Base-by-base conservation (phyloP, 2,113 vertebrate genomes). In the Crotalus tigris region DNA sequence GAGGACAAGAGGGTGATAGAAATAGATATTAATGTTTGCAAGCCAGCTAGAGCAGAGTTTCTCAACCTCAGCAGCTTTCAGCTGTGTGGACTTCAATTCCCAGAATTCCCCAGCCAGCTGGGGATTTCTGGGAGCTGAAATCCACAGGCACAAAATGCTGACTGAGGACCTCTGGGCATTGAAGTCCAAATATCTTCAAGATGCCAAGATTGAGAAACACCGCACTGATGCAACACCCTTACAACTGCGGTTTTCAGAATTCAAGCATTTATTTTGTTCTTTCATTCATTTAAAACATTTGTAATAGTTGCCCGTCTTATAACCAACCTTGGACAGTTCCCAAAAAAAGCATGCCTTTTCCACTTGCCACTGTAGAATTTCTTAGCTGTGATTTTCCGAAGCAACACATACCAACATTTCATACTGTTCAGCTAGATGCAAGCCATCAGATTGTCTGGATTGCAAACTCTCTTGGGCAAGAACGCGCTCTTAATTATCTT, bases 301-400 rank as follows among this genome's bases (percentile, higher is more conserved):
- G 29, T 33, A 69, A 69, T 33, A 69, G 64, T 2, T 33, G 64
- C 12, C 87, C 26, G 1, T 89, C 21, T 21, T 87, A 0, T 17
- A 87, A 53, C 24, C 87, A 33, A 33, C 64, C 33, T 12, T 15
- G 64, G 29, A 69, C 4, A 1, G 64, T n/a, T 69, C 29, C 64
- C 29, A 1, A 69, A 69, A 53, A 0, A 5, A 85, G 85, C 11
- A 92, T 11, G 44, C 3, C 0, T 15, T 0, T 57, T 44, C 55
- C 92, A 90, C 92, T 15, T 26, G 92, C 53, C 0, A 1, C 24
- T 21, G 58, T 0, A 0, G 95, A 91, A 93, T 5, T 10, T 0
- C 49, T 0, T 0, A 12, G 90, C 58, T 2, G 1, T 81, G 86
- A 53, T 33, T 49, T 0, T 0, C 87, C 69, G 21, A 3, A 33